phyloP scores from a whole-genome alignment of 2,113 vertebrate species.

The Phrynocephalus versicolor region DNA sequence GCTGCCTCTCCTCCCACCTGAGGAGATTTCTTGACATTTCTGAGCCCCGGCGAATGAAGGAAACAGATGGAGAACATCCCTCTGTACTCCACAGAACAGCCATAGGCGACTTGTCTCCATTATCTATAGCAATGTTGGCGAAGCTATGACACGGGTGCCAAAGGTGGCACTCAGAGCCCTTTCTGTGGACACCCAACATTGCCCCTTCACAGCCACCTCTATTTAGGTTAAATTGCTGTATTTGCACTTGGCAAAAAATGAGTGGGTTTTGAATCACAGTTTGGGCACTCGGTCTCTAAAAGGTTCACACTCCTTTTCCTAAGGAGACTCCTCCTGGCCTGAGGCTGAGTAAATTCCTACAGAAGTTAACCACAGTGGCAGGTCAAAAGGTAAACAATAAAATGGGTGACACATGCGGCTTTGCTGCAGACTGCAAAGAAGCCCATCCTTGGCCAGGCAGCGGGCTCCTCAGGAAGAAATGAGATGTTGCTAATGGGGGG shows the following conservation, averaged over 20 bases:
- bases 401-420: background rate
- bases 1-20: background rate
- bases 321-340: background rate
- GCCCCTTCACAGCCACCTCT: too few species aligned
- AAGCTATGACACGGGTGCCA: too few species aligned
- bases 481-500: background rate
- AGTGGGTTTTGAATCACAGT: too few species aligned
- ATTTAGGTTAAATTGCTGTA: too few species aligned
- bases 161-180: too few species aligned
- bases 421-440: background rate
- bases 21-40: background rate
- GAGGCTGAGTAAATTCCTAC: background rate
- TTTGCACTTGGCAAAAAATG: too few species aligned
- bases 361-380: background rate
- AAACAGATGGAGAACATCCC: background rate
- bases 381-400: slow-evolving; percentile 6
- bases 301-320: background rate
- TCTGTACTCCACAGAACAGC: background rate
- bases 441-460: background rate
- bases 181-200: too few species aligned
- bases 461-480: background rate
- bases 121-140: too few species aligned
- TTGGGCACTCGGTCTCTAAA: too few species aligned
- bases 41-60: background rate
- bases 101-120: background rate